A percentile compares a stretch with the other conserved stretches of the same genome.
phyloP scores from a whole-genome alignment of 2,797 vertebrate species.

The Neoniphon sammara region DNA sequence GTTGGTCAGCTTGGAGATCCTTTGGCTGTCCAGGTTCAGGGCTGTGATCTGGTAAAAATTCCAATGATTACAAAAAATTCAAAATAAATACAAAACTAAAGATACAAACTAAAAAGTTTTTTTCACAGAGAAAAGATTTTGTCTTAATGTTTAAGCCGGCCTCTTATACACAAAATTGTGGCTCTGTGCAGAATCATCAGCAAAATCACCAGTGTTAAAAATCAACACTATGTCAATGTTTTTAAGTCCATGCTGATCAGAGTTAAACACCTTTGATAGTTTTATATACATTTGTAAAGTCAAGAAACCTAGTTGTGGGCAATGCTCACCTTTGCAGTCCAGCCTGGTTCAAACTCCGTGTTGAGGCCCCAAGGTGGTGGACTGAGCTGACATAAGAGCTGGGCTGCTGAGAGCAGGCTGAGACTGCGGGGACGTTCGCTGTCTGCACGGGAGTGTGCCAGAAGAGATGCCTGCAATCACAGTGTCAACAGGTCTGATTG shows the following conservation, averaged over 20 bases:
- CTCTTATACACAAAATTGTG: too few species aligned
- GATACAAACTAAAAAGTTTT: background rate
- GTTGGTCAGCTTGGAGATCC: conserved; percentile 84
- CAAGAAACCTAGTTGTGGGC: background rate
- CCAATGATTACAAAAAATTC: background rate
- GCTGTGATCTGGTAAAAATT: conserved; percentile 83
- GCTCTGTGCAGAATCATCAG: too few species aligned
- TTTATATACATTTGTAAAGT: background rate
- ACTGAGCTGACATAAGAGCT: conserved; percentile 83
- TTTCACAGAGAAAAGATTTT: too few species aligned
- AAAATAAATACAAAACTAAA: background rate
- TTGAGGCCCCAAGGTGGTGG: conserved; percentile 76
- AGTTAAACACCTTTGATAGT: too few species aligned
- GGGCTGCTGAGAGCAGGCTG: conserved; percentile 85
- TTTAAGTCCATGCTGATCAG: too few species aligned
- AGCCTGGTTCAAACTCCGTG: conserved; percentile 78
- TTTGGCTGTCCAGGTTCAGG: conserved; percentile 87
- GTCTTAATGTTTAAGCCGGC: too few species aligned
- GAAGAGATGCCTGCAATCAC: conserved; percentile 77
- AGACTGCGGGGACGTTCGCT: conserved; percentile 82
- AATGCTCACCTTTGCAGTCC: conserved; percentile 81
- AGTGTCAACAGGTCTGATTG: conserved; percentile 31
- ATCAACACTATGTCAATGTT: too few species aligned
- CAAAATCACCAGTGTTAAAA: too few species aligned
- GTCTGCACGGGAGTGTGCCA: conserved; percentile 80